phyloP scores from a whole-genome alignment of 2,113 vertebrate species.

The Chloroceryle aenea region DNA sequence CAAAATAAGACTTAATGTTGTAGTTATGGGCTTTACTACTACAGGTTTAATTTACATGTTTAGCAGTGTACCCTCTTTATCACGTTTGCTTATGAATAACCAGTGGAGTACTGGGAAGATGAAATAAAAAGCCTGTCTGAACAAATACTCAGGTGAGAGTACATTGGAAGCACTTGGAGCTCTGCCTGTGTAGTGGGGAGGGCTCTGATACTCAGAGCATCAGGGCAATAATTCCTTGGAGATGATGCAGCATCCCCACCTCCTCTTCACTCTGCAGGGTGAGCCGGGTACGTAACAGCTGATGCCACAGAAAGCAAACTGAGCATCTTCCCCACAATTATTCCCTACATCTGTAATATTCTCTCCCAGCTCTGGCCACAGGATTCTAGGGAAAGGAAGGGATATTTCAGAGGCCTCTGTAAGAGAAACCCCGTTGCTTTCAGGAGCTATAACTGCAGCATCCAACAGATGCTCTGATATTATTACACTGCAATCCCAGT shows the following conservation, averaged over 20 bases:
- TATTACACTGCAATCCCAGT: background rate
- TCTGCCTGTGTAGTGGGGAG: background rate
- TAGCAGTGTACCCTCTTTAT: background rate
- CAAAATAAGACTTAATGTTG: background rate
- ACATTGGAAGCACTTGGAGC: background rate
- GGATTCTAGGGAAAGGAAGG: background rate
- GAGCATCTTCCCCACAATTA: background rate
- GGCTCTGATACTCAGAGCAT: background rate
- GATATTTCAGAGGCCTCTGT: background rate
- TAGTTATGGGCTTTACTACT: background rate
- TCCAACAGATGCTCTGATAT: background rate
- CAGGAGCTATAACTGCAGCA: background rate
- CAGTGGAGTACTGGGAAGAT: background rate
- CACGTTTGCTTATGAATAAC: background rate
- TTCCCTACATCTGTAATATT: background rate
- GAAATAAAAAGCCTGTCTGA: background rate
- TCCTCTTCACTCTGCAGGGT: background rate
- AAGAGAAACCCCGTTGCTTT: background rate
- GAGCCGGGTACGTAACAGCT: background rate
- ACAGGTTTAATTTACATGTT: background rate
- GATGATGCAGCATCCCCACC: background rate
- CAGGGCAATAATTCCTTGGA: background rate
- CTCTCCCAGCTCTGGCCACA: accelerated
- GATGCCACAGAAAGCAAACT: background rate
- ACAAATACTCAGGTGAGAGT: background rate